A percentile compares a stretch with the other conserved stretches of the same genome.
phyloP scores from a whole-genome alignment of 2,113 vertebrate species.

The Nestor notabilis region DNA sequence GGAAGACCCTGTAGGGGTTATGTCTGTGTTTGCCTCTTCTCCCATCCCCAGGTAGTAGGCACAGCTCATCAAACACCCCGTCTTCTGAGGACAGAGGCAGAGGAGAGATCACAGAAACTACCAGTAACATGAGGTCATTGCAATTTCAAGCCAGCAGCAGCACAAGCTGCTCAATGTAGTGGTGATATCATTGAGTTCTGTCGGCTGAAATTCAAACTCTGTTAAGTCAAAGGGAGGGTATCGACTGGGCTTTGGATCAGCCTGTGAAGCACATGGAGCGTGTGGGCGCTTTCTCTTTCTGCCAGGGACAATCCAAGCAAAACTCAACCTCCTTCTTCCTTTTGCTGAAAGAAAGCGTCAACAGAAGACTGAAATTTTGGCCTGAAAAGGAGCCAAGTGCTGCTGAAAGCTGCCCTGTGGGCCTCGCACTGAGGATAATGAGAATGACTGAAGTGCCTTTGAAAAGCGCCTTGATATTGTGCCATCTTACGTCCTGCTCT shows the following conservation, averaged over 20 bases:
- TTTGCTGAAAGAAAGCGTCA: slow-evolving; percentile 39
- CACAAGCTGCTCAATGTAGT: not conserved
- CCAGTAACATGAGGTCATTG: not conserved
- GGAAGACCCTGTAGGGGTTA: not conserved
- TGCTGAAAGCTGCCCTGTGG: not conserved
- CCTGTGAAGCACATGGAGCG: not conserved
- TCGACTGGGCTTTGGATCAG: slow-evolving; percentile 17
- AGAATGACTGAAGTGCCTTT: not conserved
- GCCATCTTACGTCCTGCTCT: not conserved
- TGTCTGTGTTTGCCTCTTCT: not conserved
- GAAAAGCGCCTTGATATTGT: not conserved
- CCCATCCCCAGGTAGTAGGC: not conserved
- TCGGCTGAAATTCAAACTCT: not conserved
- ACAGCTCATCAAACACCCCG: not conserved
- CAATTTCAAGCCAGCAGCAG: not conserved
- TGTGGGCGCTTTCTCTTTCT: slow-evolving; percentile 22
- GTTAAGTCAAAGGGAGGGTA: not conserved
- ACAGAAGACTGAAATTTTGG: slow-evolving; percentile 19
- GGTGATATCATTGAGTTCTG: not conserved
- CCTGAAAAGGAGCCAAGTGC: slow-evolving; percentile 14
- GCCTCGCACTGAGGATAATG: not conserved
- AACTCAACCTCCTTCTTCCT: slow-evolving; percentile 42
- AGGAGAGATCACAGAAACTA: not conserved
- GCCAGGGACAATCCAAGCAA: slow-evolving; percentile 60
- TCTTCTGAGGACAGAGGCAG: not conserved